These are phyloP conservation scores for Cheilosia pagana DNA, from an alignment of 2,888 invertebrate genomes.

Conservation along the genomic window DNA sequence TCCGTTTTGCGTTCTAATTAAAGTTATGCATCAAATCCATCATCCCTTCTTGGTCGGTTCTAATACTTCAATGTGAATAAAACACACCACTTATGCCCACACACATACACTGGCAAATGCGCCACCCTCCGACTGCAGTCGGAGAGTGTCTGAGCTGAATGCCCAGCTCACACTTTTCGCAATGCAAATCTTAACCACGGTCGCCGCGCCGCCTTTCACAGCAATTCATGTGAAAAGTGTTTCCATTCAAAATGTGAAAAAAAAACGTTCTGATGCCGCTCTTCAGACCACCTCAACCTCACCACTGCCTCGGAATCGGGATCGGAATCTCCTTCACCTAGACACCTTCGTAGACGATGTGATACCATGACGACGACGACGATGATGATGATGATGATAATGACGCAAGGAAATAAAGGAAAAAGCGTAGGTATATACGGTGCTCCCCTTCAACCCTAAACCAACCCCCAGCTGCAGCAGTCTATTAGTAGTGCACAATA, in stretches of 20 bases:
- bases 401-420: constrained; percentile 25
- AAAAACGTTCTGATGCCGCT: constrained; percentile 29
- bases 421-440: background rate
- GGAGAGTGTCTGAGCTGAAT: constrained; percentile 73
- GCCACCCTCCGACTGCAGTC: constrained; percentile 28
- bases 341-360: constrained; percentile 63
- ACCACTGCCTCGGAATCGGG: constrained; percentile 15
- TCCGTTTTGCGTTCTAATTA: constrained; percentile 66
- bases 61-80: constrained; percentile 8
- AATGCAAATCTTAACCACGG: constrained; percentile 68
- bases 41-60: constrained; percentile 38
- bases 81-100: constrained; percentile 1
- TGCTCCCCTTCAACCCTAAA: constrained; percentile 27
- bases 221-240: constrained; percentile 70
- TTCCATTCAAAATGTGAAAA: constrained; percentile 36
- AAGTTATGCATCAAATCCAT: constrained; percentile 68
- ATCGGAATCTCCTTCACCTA: constrained; percentile 57
- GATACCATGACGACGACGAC: constrained; percentile 50
- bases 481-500: constrained; percentile 74
- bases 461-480: constrained; percentile 21
- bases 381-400: constrained; percentile 46
- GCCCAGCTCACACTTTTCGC: constrained; percentile 70
- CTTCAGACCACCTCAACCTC: constrained; percentile 45
- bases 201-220: constrained; percentile 56
- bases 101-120: constrained; percentile 21